phyloP scores from a whole-genome alignment of 53 echinoderm and acorn worm species.

The Pentamera pediparva region DNA sequence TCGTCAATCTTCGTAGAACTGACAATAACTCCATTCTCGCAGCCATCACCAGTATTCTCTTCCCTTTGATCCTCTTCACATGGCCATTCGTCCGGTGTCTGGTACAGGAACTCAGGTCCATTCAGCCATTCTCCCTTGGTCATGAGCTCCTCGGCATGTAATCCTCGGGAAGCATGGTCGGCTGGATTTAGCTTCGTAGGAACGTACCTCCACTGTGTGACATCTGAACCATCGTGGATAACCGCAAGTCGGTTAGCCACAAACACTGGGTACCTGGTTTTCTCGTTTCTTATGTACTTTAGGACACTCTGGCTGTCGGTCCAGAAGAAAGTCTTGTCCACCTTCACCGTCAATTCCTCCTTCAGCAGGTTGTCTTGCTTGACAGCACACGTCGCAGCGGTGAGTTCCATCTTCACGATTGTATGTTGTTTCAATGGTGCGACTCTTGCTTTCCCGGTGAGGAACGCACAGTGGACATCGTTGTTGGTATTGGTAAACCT shows the following conservation, averaged over 20 bases:
- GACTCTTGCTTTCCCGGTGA: slow-evolving; percentile 27
- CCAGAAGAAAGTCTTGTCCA: slow-evolving; percentile 43
- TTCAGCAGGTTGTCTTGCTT: slow-evolving; percentile 9
- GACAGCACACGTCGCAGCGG: slow-evolving; percentile 43
- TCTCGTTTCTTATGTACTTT: slow-evolving; percentile 45
- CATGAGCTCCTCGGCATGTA: background rate
- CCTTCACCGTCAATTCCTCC: slow-evolving; percentile 40
- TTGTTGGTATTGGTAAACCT: background rate
- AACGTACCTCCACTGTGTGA: slow-evolving; percentile 28
- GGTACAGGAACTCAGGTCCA: slow-evolving; percentile 32
- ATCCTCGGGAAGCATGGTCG: background rate
- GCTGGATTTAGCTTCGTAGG: slow-evolving; percentile 26
- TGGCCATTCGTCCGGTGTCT: slow-evolving; percentile 13
- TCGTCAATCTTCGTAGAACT: background rate
- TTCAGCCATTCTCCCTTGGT: slow-evolving; percentile 27
- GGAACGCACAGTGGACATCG: slow-evolving; percentile 26
- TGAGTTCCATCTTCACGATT: slow-evolving; percentile 39
- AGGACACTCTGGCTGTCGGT: slow-evolving; percentile 55
- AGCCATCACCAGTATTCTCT: background rate
- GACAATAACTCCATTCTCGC: slow-evolving; percentile 4
- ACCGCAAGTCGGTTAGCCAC: slow-evolving; percentile 38
- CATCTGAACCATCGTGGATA: slow-evolving; percentile 34
- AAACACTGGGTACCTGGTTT: slow-evolving; percentile 32
- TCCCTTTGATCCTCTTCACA: background rate
- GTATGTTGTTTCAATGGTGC: slow-evolving; percentile 19